Percentiles rank a stretch among this genome's conserved stretches.
Conservation (phyloP, 2,888 invertebrate species). For the Acutogordius australiensis region DNA sequence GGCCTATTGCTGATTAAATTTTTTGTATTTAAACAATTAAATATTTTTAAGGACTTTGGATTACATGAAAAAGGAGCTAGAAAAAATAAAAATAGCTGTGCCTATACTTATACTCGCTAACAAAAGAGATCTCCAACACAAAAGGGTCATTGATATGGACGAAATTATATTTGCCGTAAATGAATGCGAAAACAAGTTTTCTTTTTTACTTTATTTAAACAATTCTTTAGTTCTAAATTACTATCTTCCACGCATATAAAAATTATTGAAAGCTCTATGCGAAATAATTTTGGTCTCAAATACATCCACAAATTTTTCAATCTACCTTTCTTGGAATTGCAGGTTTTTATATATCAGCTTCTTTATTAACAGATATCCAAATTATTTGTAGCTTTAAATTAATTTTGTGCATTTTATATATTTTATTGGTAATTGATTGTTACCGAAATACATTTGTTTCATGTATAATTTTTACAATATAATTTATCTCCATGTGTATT, state of each 20-base stretch:
- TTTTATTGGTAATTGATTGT: no score
- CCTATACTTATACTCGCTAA: slow-evolving; percentile 57
- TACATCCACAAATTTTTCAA: slow-evolving; percentile 74
- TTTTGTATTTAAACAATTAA: slow-evolving; percentile 11
- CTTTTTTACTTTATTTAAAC: background rate
- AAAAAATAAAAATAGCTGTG: slow-evolving; percentile 34
- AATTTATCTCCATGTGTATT: slow-evolving; percentile 14
- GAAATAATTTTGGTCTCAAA: slow-evolving; percentile 70
- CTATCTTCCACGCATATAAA: slow-evolving; percentile 30
- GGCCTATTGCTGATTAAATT: slow-evolving; percentile 7
- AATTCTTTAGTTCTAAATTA: background rate
- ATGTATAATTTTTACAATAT: background rate
- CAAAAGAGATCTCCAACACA: slow-evolving; percentile 85
- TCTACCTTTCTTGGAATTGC: slow-evolving; percentile 62
- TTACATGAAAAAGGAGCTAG: slow-evolving; percentile 58
- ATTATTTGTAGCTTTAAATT: background rate
- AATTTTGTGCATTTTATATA: background rate
- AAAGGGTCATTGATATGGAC: slow-evolving; percentile 47
- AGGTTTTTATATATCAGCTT: slow-evolving; percentile 25
- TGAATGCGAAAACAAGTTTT: background rate
- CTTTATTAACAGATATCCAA: background rate
- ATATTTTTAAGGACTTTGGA: slow-evolving; percentile 46
- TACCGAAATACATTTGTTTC: background rate
- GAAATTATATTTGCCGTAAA: slow-evolving; percentile 26
- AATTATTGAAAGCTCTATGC: slow-evolving; percentile 69